phyloP scores from a whole-genome alignment of 2,113 vertebrate genomes.

The Pedionomus torquatus region DNA sequence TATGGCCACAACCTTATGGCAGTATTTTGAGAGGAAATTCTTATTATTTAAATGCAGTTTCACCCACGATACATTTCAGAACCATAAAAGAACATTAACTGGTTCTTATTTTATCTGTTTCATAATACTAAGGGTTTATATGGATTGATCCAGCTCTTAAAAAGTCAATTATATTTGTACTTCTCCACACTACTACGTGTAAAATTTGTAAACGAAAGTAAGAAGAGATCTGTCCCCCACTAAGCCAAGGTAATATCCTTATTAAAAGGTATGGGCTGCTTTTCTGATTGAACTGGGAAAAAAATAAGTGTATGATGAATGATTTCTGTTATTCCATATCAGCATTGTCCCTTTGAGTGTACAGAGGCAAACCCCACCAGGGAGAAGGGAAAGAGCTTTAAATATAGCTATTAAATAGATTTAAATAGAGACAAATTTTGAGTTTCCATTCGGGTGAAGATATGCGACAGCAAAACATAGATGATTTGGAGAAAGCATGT shows the following conservation, averaged over 20 bases:
- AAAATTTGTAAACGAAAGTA: not conserved
- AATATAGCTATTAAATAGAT: not conserved
- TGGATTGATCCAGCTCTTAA: conserved; percentile 25
- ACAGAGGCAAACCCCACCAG: not conserved
- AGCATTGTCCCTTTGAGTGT: rapidly evolving
- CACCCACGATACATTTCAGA: not conserved
- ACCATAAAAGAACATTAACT: conserved; percentile 9
- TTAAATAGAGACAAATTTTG: not conserved
- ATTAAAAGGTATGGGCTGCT: not conserved
- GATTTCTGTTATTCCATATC: not conserved
- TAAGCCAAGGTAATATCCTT: not conserved
- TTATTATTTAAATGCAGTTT: conserved; percentile 40
- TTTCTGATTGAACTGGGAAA: not conserved
- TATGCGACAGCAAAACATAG: not conserved
- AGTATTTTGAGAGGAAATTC: conserved; percentile 6
- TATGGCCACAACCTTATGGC: not conserved
- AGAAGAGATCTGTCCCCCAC: not conserved
- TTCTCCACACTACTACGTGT: not conserved
- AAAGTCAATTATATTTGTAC: not conserved
- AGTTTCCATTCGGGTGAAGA: not conserved
- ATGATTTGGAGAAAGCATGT: not conserved
- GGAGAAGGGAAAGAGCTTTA: not conserved
- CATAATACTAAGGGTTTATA: not conserved
- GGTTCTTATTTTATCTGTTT: conserved; percentile 34
- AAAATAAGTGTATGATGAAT: not conserved